Evolutionary conservation across 2,113 vertebrate species (phyloP).

Genomic region (Acinonyx jubatus): DNA sequence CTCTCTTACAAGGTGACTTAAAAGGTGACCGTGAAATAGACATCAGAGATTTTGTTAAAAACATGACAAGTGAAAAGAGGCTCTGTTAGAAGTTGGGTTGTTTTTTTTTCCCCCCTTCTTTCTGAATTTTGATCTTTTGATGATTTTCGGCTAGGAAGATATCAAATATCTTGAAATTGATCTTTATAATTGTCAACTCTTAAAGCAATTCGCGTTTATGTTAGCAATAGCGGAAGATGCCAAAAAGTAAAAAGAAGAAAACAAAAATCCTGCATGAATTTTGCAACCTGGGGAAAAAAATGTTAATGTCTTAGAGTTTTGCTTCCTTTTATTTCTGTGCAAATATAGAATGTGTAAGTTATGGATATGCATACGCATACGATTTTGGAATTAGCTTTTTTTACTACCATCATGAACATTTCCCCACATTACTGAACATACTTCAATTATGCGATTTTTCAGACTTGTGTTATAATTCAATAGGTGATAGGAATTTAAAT

Average conservation of each 20-base stretch:
- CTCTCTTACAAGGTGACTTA: background rate
- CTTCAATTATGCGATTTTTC: conserved; percentile 8
- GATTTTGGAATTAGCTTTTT: background rate
- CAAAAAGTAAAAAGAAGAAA: background rate
- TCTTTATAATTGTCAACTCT: background rate
- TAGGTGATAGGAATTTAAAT: background rate
- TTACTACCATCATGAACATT: background rate
- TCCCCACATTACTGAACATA: background rate
- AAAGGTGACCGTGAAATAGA: background rate
- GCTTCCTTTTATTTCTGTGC: background rate
- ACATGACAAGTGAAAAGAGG: background rate
- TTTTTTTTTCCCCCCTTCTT: background rate
- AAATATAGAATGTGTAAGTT: background rate
- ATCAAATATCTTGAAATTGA: background rate
- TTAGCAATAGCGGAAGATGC: background rate
- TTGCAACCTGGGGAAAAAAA: background rate
- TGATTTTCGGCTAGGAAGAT: background rate
- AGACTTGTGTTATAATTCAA: background rate
- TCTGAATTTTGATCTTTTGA: conserved; percentile 7
- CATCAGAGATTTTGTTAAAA: background rate
- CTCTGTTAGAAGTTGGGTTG: background rate
- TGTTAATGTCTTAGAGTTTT: background rate
- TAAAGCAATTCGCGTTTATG: background rate
- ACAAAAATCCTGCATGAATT: background rate
- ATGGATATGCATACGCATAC: background rate